A percentile compares a stretch with the other conserved stretches of the same genome.
Conservation (phyloP, 2,113 vertebrate species). For the Hemiscyllium ocellatum region DNA sequence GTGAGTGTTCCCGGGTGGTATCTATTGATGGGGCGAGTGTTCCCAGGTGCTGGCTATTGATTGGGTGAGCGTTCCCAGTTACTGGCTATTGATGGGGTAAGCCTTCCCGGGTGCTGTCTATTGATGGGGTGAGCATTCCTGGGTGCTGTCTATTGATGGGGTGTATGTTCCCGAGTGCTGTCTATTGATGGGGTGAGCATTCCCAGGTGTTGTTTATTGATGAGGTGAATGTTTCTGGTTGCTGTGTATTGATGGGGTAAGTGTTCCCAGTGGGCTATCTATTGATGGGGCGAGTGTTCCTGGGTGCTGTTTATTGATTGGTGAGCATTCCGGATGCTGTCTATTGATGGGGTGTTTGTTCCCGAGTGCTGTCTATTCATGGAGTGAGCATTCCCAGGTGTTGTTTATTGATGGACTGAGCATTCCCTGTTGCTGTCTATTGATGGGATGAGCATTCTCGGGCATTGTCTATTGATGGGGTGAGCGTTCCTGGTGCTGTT, state of each 20-base stretch:
- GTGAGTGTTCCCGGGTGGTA: not conserved
- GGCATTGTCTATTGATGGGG: not conserved
- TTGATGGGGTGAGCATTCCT: not conserved
- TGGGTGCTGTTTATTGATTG: not conserved
- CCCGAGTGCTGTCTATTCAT: not conserved
- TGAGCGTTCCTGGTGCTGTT: too few relatives aligned
- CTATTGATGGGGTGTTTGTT: not conserved
- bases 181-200: not conserved
- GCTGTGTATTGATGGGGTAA: too few relatives aligned
- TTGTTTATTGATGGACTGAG: not conserved
- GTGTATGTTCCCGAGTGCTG: not conserved
- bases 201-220: too few relatives aligned
- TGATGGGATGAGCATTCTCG: not conserved
- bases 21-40: not conserved
- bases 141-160: not conserved
- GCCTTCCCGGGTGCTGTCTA: not conserved
- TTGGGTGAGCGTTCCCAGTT: not conserved
- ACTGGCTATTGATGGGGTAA: not conserved
- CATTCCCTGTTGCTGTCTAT: not conserved
- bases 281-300: not conserved
- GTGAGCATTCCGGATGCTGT: not conserved
- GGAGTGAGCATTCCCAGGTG: not conserved
- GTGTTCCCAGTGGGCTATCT: not conserved
- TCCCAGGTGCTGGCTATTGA: not conserved
- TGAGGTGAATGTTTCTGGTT: too few relatives aligned